phyloP scores from a whole-genome alignment of 1,140 invertebrate species.

The Saxidomus purpurata region DNA sequence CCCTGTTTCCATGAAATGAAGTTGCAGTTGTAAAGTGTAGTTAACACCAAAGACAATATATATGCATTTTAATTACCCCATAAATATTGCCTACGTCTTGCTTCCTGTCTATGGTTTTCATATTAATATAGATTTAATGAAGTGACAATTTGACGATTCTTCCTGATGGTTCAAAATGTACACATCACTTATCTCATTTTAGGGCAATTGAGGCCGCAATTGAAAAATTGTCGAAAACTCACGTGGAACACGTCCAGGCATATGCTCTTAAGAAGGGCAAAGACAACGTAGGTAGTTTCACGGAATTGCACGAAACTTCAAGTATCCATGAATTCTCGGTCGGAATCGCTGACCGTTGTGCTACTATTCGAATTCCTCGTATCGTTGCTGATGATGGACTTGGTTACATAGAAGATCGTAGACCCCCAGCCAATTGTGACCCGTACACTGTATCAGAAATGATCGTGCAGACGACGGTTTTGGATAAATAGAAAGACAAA shows the following conservation, averaged over 20 bases:
- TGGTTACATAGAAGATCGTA: conserved; percentile 97
- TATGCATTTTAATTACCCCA: too few relatives aligned
- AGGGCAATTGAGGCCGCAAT: conserved; percentile 88
- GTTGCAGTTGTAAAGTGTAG: too few relatives aligned
- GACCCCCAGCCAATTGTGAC: conserved; percentile 98
- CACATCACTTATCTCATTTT: conserved; percentile 40
- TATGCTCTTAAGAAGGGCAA: conserved; percentile 92
- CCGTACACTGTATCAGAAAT: conserved; percentile 90
- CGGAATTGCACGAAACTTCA: conserved; percentile 87
- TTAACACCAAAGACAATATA: too few relatives aligned
- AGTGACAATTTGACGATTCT: too few relatives aligned
- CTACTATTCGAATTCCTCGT: conserved; percentile 89
- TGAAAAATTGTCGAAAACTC: conserved; percentile 93
- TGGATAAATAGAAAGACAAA: conserved; percentile 58
- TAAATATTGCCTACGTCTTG: too few relatives aligned
- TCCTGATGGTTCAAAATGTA: too few relatives aligned
- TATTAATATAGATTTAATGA: too few relatives aligned
- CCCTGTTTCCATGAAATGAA: too few relatives aligned
- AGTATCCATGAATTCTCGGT: conserved; percentile 86
- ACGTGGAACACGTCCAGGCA: conserved; percentile 94
- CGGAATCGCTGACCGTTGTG: conserved; percentile 88
- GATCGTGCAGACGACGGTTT: conserved; percentile 81
- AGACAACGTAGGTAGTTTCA: conserved; percentile 87
- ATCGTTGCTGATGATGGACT: conserved; percentile 93
- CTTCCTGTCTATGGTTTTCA: too few relatives aligned